Evolutionary conservation across 2,797 vertebrate genomes (phyloP).

Genomic region (Pelobates cultripes): DNA sequence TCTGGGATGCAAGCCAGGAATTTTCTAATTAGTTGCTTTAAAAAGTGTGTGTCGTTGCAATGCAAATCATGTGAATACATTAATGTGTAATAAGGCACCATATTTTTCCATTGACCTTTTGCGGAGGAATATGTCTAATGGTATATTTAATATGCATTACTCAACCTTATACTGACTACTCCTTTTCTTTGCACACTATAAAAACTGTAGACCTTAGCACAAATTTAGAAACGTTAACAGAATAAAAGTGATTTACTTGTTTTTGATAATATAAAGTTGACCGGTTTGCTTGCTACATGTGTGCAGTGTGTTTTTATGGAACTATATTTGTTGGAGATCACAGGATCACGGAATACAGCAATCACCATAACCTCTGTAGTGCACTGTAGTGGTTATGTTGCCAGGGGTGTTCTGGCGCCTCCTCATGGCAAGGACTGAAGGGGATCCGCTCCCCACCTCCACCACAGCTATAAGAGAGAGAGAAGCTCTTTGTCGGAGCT

Average conservation of each 20-base stretch:
- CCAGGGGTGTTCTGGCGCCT: too few relatives aligned
- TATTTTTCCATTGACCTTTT: slow-evolving; percentile 14
- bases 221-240: neutral
- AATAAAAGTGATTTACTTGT: neutral
- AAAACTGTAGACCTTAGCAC: neutral
- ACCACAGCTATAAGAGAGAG: too few relatives aligned
- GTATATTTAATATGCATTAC: slow-evolving; percentile 25
- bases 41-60: neutral
- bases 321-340: too few relatives aligned
- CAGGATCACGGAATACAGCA: too few relatives aligned
- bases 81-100: neutral
- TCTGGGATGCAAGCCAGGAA: slow-evolving; percentile 23
- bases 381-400: too few relatives aligned
- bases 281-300: neutral
- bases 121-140: neutral
- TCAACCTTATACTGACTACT: neutral
- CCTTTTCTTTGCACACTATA: neutral
- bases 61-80: slow-evolving; percentile 21
- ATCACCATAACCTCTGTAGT: too few relatives aligned
- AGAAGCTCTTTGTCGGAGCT: too few relatives aligned
- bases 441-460: too few relatives aligned
- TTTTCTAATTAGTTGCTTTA: slow-evolving; percentile 29
- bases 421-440: too few relatives aligned
- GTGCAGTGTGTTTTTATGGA: too few relatives aligned
- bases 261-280: neutral